Evolutionary conservation across 1,140 invertebrate species (phyloP).

Genomic region (Oryzaephilus surinamensis): DNA sequence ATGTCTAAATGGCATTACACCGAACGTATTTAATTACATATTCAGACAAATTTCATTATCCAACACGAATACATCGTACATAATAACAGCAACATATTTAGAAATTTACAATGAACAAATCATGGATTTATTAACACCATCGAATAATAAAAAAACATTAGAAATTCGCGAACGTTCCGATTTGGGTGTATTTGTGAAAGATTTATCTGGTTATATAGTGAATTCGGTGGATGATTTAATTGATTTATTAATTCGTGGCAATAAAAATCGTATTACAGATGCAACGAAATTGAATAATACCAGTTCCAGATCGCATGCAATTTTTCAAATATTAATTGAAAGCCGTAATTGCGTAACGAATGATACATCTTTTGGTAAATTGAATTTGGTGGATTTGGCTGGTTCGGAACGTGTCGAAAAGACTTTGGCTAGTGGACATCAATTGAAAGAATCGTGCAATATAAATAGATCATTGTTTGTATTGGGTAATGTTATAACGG

Average conservation of each 20-base stretch:
- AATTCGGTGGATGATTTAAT: conserved; percentile 81
- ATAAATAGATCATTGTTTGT: conserved; percentile 97
- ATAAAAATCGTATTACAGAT: conserved; percentile 75
- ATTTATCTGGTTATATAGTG: conserved; percentile 77
- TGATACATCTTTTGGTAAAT: conserved; percentile 65
- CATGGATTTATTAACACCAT: conserved; percentile 91
- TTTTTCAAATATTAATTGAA: conserved; percentile 76
- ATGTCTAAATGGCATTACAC: conserved; percentile 79
- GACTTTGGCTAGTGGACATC: conserved; percentile 90
- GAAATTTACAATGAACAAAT: conserved; percentile 96
- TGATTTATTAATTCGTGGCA: conserved; percentile 74
- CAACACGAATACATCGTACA: conserved; percentile 65
- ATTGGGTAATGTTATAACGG: conserved; percentile 96
- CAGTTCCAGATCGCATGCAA: conserved; percentile 88
- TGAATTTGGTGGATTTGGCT: conserved; percentile 97
- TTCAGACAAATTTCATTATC: conserved; percentile 59
- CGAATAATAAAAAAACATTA: conserved; percentile 77
- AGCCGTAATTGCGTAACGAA: conserved; percentile 58
- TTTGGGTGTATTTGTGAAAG: conserved; percentile 86
- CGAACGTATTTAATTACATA: conserved; percentile 83
- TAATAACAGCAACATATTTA: conserved; percentile 85
- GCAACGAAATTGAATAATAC: conserved; percentile 89
- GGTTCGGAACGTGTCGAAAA: conserved; percentile 97
- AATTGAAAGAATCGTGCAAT: conserved; percentile 76
- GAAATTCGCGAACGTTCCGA: conserved; percentile 88